Evolutionary conservation across 2,113 vertebrate genomes (phyloP).

Genomic region (Hyperopisus bebe): DNA sequence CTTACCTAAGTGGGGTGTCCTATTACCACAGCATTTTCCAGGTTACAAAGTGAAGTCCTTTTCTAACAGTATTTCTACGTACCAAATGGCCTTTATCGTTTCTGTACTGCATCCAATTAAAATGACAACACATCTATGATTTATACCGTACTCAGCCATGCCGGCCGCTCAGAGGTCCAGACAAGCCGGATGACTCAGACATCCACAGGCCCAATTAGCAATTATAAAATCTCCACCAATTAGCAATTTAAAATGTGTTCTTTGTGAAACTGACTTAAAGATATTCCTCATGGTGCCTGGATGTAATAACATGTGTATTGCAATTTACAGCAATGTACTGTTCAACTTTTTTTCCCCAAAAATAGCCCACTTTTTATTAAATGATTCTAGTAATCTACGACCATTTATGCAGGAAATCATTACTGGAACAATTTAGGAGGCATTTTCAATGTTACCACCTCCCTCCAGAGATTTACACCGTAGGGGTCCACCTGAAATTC

Average conservation of each 20-base stretch:
- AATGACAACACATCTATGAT: background rate
- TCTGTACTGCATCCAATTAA: background rate
- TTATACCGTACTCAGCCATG: background rate
- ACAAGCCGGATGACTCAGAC: background rate
- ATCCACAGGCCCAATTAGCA: background rate
- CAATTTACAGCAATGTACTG: background rate
- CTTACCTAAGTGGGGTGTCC: background rate
- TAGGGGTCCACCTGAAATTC: background rate
- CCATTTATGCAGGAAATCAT: background rate
- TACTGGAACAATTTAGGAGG: background rate
- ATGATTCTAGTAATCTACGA: background rate
- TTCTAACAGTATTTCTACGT: background rate
- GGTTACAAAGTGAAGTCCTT: background rate
- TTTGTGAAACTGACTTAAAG: background rate
- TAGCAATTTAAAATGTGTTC: background rate
- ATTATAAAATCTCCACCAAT: background rate
- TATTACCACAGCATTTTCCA: background rate
- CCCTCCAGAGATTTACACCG: background rate
- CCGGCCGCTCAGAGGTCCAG: background rate
- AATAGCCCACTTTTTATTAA: background rate
- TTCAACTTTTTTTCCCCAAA: background rate
- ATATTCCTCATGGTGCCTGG: background rate
- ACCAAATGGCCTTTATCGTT: background rate
- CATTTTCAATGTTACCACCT: background rate
- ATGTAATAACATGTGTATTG: background rate